Base-by-base conservation (phyloP, 35 echinoderm and acorn worm species). In the Ophiothrix spiculata region DNA sequence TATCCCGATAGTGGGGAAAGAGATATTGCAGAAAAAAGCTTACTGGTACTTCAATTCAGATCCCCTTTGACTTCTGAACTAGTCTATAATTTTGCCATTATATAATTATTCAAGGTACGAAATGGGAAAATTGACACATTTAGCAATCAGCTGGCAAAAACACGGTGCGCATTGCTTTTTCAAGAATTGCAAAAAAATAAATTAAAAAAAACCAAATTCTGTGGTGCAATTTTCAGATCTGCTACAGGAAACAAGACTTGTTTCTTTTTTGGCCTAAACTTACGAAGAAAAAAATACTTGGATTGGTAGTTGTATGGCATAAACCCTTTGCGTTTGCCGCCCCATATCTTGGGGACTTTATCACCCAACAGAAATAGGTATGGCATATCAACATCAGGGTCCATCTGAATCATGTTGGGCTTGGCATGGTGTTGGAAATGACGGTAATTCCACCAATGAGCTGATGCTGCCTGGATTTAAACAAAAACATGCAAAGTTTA, bases 401-500 rank as follows among this genome's bases (percentile, higher is more conserved):
- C 86, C 73, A 85, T 89, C 49, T 64, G 39, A 75, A 89, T 75
- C 45, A 93, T 60, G 39, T 89, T 88, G 11, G 91, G 91, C 56
- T 93, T 93, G 29, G 91, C 91, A 84, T 93, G 91, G 76, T 89
- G 86, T 35, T 89, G 86, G 64, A 89, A 93, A 74, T 93, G 91
- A 32, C 91, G 91, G 75, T 88, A 93, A 36, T 93, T 93, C 91
- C 91, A 93, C 91, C 91, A 93, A 25, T 76, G 60, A 2, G 91
- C 91, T 39, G 91, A 87, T 6, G 91, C 91, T 37, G 86, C 91
- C 85, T 91, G 32, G 10, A 85, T 87, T 75, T 79, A 85, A 23
- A 8, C 74, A 40, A 78, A 85, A 31, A 79, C 0, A 42, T 28
- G 31, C n/a, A n/a, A n/a, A n/a, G n/a, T n/a, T n/a, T n/a, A n/a